Conservation (phyloP, 2,113 vertebrate species). For the Heliornis fulica region DNA sequence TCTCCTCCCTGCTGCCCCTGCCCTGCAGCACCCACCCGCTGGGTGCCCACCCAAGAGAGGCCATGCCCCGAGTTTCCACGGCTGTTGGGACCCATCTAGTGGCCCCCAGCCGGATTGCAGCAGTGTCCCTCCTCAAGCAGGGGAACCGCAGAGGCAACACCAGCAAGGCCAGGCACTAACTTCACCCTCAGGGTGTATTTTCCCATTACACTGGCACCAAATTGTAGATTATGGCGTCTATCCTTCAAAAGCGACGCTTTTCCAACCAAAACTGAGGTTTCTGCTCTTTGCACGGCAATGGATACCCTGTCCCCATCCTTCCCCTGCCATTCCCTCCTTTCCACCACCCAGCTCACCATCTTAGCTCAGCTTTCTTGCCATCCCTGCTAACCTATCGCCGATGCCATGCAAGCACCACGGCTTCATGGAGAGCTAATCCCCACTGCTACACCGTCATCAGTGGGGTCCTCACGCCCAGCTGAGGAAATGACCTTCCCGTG, state of each 20-base stretch:
- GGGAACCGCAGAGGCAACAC: background rate
- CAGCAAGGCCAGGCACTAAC: background rate
- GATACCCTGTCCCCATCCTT: background rate
- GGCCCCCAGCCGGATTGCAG: background rate
- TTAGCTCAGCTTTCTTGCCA: background rate
- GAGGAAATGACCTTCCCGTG: background rate
- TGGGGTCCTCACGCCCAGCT: background rate
- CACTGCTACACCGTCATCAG: accelerated
- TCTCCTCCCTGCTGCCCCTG: background rate
- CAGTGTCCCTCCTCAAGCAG: background rate
- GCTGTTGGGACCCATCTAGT: slow-evolving; percentile 2
- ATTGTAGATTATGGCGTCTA: background rate
- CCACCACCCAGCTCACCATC: background rate
- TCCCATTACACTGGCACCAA: background rate
- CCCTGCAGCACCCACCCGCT: background rate
- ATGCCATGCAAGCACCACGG: background rate
- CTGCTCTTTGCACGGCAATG: background rate
- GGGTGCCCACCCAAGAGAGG: background rate
- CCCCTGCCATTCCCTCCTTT: background rate
- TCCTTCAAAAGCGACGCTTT: background rate
- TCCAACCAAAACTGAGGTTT: background rate
- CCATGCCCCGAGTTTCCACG: background rate
- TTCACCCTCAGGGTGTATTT: too few species aligned
- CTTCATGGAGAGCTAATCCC: background rate
- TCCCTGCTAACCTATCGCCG: background rate